Conservation (phyloP, 2,888 invertebrate species). For the Glyphotaelius pellucidus region DNA sequence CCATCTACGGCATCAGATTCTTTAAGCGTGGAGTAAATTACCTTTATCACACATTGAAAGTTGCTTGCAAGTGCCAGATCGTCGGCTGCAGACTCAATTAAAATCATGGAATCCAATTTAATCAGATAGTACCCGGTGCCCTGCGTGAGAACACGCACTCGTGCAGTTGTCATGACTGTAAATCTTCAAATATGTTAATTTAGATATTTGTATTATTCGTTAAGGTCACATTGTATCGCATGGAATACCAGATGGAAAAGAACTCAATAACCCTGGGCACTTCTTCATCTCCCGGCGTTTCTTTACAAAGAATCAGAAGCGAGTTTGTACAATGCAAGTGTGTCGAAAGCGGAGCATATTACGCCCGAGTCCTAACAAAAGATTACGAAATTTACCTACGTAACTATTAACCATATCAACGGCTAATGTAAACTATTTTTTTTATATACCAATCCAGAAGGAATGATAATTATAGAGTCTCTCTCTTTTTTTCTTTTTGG, state of each 20-base stretch:
- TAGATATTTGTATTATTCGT: slow-evolving; percentile 4
- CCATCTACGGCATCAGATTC: neutral
- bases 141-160: slow-evolving; percentile 21
- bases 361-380: neutral
- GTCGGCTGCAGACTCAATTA: slow-evolving; percentile 19
- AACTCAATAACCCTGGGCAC: neutral
- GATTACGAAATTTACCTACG: neutral
- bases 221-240: neutral
- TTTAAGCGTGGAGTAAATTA: neutral
- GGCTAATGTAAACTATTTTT: neutral
- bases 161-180: neutral
- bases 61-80: neutral
- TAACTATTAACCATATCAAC: neutral
- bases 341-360: slow-evolving; percentile 2
- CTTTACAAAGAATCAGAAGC: neutral
- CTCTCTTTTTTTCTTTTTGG: too few species aligned
- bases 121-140: neutral
- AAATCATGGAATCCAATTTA: slow-evolving; percentile 31
- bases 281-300: neutral
- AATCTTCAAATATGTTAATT: neutral
- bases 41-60: neutral
- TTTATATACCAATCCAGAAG: too few species aligned
- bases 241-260: neutral
- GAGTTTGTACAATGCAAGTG: neutral
- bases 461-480: too few species aligned